Percentiles rank a stretch among this genome's conserved stretches.
Evolutionary conservation across 2,888 invertebrate species (phyloP).

Genomic region (Pyrocoelia pectoralis): DNA sequence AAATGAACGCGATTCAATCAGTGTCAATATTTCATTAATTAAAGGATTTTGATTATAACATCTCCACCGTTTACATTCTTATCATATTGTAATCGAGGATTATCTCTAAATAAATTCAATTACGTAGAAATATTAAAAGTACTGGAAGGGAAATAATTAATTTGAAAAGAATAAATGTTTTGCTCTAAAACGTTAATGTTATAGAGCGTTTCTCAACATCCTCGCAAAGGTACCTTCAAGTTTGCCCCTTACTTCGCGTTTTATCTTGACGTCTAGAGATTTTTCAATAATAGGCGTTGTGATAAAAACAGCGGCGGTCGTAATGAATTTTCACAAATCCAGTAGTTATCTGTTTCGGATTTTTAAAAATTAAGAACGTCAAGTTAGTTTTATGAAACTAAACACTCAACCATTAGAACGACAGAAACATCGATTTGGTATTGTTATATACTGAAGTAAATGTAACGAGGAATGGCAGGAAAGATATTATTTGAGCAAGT

Average conservation of each 20-base stretch:
- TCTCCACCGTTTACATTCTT: no score
- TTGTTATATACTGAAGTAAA: background rate
- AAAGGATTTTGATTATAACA: no score
- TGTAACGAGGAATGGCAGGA: conserved; percentile 16
- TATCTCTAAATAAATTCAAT: no score
- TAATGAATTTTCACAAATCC: conserved; percentile 17
- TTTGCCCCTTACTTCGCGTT: conserved; percentile 12
- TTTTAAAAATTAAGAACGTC: conserved; percentile 16
- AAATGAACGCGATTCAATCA: background rate
- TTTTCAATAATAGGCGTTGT: conserved; percentile 21
- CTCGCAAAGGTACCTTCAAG: background rate
- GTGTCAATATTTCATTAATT: background rate
- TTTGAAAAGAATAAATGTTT: background rate
- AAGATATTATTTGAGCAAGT: conserved; percentile 28
- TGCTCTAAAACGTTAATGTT: background rate
- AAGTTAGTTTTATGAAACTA: background rate
- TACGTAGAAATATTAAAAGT: background rate
- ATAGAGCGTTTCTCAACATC: background rate
- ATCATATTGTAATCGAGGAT: no score
- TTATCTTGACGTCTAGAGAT: conserved; percentile 13
- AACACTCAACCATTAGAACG: background rate
- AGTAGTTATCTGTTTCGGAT: conserved; percentile 17
- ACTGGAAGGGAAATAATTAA: background rate
- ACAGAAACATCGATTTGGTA: background rate
- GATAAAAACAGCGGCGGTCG: conserved; percentile 18